phyloP scores from a whole-genome alignment of 2,888 invertebrate genomes.

The Cantharis flavilabris region DNA sequence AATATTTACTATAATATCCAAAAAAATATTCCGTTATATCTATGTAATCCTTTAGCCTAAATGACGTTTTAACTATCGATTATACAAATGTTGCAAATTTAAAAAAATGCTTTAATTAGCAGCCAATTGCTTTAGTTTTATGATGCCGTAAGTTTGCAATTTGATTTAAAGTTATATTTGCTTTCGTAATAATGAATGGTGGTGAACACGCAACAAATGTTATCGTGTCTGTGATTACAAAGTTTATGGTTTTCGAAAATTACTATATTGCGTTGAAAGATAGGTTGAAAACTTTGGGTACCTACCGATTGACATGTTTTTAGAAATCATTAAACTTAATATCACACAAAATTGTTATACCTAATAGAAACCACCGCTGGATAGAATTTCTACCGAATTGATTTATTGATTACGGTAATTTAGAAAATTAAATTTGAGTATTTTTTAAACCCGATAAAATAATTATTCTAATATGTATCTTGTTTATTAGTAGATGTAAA shows the following conservation, averaged over 20 bases:
- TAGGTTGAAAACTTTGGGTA: background rate
- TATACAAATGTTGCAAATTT: background rate
- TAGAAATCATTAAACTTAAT: too few relatives aligned
- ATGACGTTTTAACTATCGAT: background rate
- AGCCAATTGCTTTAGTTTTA: background rate
- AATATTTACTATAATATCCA: constrained; percentile 28
- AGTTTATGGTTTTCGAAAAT: background rate
- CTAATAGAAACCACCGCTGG: too few relatives aligned
- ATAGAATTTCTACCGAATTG: too few relatives aligned
- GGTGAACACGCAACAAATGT: background rate
- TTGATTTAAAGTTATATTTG: background rate
- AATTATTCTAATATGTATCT: too few relatives aligned
- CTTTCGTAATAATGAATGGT: background rate
- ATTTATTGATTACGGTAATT: too few relatives aligned
- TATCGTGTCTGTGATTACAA: background rate
- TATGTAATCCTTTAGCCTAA: constrained; percentile 2
- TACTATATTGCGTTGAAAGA: background rate
- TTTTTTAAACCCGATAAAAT: too few relatives aligned
- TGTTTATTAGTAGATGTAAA: too few relatives aligned
- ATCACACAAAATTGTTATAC: too few relatives aligned
- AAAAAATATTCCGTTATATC: constrained; percentile 21
- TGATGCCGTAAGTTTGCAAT: background rate
- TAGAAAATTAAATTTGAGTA: too few relatives aligned
- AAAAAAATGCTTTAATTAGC: background rate
- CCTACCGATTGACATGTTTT: background rate